A percentile compares a stretch with the other conserved stretches of the same genome.
phyloP scores from a whole-genome alignment of 1,140 invertebrate species.

The Drosophila sproati region DNA sequence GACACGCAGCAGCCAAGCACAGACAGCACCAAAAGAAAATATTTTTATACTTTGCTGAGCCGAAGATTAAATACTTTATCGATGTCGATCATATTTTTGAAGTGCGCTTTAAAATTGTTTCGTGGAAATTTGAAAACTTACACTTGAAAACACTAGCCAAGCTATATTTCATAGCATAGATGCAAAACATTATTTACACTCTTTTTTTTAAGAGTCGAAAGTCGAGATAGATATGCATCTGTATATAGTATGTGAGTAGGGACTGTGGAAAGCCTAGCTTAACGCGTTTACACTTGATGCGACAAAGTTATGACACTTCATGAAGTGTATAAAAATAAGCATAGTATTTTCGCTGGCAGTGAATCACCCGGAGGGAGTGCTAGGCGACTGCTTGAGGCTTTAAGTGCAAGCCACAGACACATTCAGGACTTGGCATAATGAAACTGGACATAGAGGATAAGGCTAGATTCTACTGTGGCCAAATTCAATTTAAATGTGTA shows the following conservation, averaged over 20 bases:
- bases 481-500: constrained; percentile 42
- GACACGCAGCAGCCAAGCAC: constrained; percentile 16
- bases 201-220: background rate
- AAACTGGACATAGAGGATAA: background rate
- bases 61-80: constrained; percentile 6
- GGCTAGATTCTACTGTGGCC: constrained; percentile 27
- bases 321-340: background rate
- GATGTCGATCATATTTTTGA: background rate
- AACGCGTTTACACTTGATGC: no score
- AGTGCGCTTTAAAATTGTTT: background rate
- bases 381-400: background rate
- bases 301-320: background rate
- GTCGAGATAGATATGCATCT: no score
- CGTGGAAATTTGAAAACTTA: background rate
- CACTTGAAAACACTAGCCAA: background rate
- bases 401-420: constrained; percentile 29
- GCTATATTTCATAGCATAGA: background rate
- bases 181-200: no score
- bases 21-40: background rate
- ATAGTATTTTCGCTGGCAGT: background rate
- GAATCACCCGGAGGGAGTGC: background rate
- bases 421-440: constrained; percentile 10
- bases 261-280: no score
- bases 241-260: no score
- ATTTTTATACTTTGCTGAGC: background rate